Evolutionary conservation across 2,113 vertebrate species (phyloP), one percentile per base, ranked within the genome.

Genomic region (Dasyurus viverrinus): DNA sequence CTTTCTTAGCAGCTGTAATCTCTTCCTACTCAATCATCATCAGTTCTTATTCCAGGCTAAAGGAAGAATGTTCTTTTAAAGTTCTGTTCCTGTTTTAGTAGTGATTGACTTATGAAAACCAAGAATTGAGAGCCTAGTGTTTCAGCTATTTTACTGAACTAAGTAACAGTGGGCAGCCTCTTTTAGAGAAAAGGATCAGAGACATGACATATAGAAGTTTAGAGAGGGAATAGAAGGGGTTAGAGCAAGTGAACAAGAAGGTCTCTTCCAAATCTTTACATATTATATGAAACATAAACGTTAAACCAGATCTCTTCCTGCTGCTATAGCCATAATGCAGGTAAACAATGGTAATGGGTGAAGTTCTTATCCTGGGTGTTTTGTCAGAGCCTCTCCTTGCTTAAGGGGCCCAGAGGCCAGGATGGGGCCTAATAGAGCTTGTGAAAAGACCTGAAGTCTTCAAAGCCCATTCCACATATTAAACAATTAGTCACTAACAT

Each of bases 321-420:
- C 57, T 47, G 24, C 27, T 25, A 42, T 30, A 19, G 42, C 24
- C 11, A 50, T 36, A 93, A 42, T 53, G 14, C 5, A 54, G n/a
- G 27, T 6, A 1, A 25, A 0, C 0, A 7, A 2, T 30, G 0
- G 12, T 23, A 19, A n/a, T 0, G 9, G 50, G 53, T 11, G 16
- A 42, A 92, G 30, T 1, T 54, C 68, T 27, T 36, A 24, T 16
- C 53, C 53, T 42, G 23, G 54, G 4, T 36, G 22, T 11, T 2
- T 0, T 48, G 46, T 89, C 53, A 2, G 2, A 26, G 53, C 27
- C 22, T 89, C 36, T 2, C n/a, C 46, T n/a, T 89, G 53, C 91
- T 6, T 36, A 14, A 8, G 60, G 60, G 48, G 9, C 14, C 42
- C 48, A 30, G 27, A 19, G 89, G n/a, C 46, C 36, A 93, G 42